These are phyloP conservation scores for Aphelinus certus DNA, from an alignment of 1,140 invertebrate species.

Conservation along the genomic window DNA sequence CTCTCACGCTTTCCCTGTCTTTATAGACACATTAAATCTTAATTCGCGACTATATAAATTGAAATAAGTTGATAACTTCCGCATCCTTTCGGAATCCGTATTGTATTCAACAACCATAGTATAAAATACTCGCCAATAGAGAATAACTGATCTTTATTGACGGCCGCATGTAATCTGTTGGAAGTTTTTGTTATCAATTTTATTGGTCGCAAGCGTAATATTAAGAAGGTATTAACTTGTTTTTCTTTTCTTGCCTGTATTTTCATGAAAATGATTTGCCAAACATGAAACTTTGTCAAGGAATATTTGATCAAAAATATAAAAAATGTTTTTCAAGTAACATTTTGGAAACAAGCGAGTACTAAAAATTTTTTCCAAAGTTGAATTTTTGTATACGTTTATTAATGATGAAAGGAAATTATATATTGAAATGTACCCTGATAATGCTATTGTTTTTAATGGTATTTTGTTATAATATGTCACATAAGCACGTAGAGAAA, in stretches of 20 bases:
- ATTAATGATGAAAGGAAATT: slow-evolving; percentile 28
- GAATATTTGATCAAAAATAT: too few relatives aligned
- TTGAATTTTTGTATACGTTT: slow-evolving; percentile 34
- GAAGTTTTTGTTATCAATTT: too few relatives aligned
- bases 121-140: too few relatives aligned
- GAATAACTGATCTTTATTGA: too few relatives aligned
- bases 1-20: slow-evolving; percentile 9
- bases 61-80: background rate
- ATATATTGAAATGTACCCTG: slow-evolving; percentile 22
- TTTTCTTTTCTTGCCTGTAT: too few relatives aligned
- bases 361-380: slow-evolving; percentile 3
- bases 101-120: too few relatives aligned
- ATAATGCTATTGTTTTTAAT: slow-evolving; percentile 20
- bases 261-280: too few relatives aligned
- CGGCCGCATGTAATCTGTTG: too few relatives aligned
- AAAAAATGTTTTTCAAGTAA: background rate
- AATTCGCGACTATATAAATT: slow-evolving; percentile 4
- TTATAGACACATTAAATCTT: slow-evolving; percentile 13
- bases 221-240: too few relatives aligned
- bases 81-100: too few relatives aligned
- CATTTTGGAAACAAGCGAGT: slow-evolving; percentile 4
- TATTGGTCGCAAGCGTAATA: too few relatives aligned
- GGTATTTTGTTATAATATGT: slow-evolving; percentile 23
- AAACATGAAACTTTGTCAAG: too few relatives aligned
- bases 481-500: slow-evolving; percentile 36